Evolutionary conservation across 2,113 vertebrate genomes (phyloP), one percentile per base, ranked within the genome.

Genomic region (Rhinogobius similis): DNA sequence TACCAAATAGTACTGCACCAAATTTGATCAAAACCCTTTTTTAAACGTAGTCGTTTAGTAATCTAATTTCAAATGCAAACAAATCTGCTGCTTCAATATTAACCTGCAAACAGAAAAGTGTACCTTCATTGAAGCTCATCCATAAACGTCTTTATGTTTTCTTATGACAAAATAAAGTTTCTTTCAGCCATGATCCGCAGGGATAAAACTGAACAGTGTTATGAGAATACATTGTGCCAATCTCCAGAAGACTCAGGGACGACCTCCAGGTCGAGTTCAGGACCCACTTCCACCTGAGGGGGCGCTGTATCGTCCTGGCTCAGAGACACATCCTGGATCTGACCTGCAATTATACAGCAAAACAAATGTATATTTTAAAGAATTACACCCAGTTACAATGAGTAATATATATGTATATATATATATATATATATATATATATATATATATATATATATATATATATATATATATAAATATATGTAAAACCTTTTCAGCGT

Each of bases 251-350:
- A 65, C 50, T 89, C 88, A 2, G 89, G 86, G 46, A 91, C 90
- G 58, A 89, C 90, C 52, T 88, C 90, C 67, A 91, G 86, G 79
- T 89, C 85, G 0, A 91, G 87, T 12, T 90, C 90, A 0, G 86
- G 55, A 0, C 88, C 73, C 3, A 84, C 88, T 32, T 86, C 87
- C 0, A 81, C 88, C 75, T 78, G 85, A 1, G 68, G 0, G 0
- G 68, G 0, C 0, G 10, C 53, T 0, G 63, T 10, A 3, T 88
- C 88, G 0, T 86, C 87, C 39, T 87, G 82, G 55, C 73, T 55
- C 18, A 90, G 62, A 14, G 82, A 8, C 20, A 88, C 59, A 2
- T 91, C 87, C 53, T 88, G 86, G 10, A 86, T 72, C 72, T 87
- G 84, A 82, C 85, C 88, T 91, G 78, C 3, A 74, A 23, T 32